Conservation (phyloP, 1,140 invertebrate species). For the Catajapyx aquilonaris region DNA sequence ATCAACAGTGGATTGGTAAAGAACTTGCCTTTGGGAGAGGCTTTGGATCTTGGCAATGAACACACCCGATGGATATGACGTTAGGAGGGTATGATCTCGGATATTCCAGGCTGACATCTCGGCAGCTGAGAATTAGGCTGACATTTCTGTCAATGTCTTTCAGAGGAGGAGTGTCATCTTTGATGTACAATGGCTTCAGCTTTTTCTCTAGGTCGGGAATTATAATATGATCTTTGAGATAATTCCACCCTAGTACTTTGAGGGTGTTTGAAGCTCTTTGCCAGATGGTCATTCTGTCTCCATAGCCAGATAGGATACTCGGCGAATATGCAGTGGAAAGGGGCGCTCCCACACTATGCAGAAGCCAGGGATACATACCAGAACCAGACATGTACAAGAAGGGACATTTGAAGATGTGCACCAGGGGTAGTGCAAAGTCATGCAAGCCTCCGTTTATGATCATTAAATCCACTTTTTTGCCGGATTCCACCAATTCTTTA, state of each 20-base stretch:
- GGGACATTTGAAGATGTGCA: background rate
- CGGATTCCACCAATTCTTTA: background rate
- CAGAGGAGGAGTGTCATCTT: background rate
- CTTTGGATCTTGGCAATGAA: background rate
- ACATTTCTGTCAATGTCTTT: background rate
- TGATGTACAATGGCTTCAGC: background rate
- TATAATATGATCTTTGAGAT: background rate
- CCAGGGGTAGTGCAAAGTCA: background rate
- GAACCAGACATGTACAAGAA: background rate
- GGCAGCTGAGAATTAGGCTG: background rate
- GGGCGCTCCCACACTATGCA: background rate
- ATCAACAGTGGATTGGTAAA: background rate
- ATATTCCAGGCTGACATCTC: background rate
- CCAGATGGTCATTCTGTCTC: background rate
- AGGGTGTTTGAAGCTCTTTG: background rate
- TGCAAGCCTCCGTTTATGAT: background rate
- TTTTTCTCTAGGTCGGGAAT: background rate
- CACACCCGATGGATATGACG: background rate
- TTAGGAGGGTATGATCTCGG: background rate
- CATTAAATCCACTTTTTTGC: background rate
- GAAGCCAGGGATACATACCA: background rate
- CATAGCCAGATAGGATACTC: background rate
- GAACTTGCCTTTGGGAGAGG: background rate
- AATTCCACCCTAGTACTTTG: background rate
- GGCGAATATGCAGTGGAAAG: background rate